A percentile compares a stretch with the other conserved stretches of the same genome.
Evolutionary conservation across 2,888 invertebrate genomes (phyloP).

Genomic region (Acrobeloides nanus): DNA sequence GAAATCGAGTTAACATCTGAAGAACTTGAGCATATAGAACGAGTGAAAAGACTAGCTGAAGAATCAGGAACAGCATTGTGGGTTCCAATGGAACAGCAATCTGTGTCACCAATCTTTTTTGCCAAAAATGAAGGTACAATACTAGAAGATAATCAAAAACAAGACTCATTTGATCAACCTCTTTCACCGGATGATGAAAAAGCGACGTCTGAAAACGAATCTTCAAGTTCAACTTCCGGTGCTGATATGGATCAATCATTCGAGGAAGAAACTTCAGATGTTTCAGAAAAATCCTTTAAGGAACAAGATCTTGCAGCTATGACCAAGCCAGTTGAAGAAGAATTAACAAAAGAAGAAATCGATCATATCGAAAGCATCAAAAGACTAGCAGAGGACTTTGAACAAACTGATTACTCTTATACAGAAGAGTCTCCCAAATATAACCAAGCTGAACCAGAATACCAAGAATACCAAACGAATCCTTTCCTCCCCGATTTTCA

Average conservation of each 20-base stretch:
- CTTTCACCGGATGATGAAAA: too few relatives aligned
- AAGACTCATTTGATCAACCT: neutral
- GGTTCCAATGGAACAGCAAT: constrained; percentile 5
- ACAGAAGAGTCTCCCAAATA: neutral
- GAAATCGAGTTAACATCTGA: constrained; percentile 27
- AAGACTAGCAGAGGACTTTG: constrained; percentile 9
- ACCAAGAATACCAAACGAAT: neutral
- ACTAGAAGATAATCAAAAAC: too few relatives aligned
- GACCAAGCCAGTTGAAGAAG: neutral
- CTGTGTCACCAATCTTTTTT: too few relatives aligned
- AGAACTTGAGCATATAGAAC: constrained; percentile 33
- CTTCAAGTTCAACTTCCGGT: constrained; percentile 22
- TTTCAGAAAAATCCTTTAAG: too few relatives aligned
- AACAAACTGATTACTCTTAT: neutral
- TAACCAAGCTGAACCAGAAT: constrained; percentile 6
- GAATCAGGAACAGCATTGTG: neutral
- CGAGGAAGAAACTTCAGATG: constrained; percentile 5
- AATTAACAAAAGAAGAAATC: constrained; percentile 15
- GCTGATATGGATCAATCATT: too few relatives aligned
- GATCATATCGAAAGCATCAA: constrained; percentile 9
- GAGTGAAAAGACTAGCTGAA: constrained; percentile 15
- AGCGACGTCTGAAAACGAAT: neutral
- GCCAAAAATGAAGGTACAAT: too few relatives aligned
- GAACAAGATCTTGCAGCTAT: neutral
- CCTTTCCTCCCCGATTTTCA: too few relatives aligned